phyloP scores from a whole-genome alignment of 2,888 invertebrate species.

The Nemoura dubitans region DNA sequence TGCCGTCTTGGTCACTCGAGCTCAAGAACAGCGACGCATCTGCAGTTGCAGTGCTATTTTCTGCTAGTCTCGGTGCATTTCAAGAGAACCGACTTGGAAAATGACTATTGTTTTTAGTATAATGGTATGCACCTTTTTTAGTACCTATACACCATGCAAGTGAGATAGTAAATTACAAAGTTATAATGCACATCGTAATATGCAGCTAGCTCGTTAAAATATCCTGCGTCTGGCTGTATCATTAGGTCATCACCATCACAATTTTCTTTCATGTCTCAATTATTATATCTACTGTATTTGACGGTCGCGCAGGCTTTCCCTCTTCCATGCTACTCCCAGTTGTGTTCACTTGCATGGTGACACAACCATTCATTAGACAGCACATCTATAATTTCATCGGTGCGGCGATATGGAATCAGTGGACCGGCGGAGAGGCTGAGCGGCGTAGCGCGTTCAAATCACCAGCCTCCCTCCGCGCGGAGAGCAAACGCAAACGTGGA shows the following conservation, averaged over 20 bases:
- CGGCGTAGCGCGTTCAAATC: not conserved
- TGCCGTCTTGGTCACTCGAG: not conserved
- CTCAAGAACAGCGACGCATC: not conserved
- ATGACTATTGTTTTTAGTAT: not conserved
- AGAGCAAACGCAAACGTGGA: not conserved
- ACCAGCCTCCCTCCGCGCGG: not conserved
- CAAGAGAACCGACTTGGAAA: not conserved
- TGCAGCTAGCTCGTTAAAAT: conserved; percentile 15
- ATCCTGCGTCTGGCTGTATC: not conserved
- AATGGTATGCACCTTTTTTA: not conserved
- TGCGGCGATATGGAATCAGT: not conserved
- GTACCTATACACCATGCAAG: not conserved
- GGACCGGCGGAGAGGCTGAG: not conserved
- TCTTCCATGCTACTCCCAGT: not conserved
- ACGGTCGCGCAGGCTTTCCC: not conserved
- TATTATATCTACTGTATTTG: conserved; percentile 18
- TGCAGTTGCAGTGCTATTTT: not conserved
- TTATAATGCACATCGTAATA: not conserved
- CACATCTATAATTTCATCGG: conserved; percentile 18
- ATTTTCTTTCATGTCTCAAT: conserved; percentile 47
- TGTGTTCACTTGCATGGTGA: not conserved
- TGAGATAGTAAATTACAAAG: not conserved
- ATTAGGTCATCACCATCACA: conserved; percentile 37
- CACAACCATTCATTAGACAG: conserved; percentile 23
- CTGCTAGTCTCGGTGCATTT: not conserved